A percentile compares a stretch with the other conserved stretches of the same genome.
These are phyloP conservation scores for Pagrus major DNA, from an alignment of 2,113 vertebrate species.

Conservation along the genomic window DNA sequence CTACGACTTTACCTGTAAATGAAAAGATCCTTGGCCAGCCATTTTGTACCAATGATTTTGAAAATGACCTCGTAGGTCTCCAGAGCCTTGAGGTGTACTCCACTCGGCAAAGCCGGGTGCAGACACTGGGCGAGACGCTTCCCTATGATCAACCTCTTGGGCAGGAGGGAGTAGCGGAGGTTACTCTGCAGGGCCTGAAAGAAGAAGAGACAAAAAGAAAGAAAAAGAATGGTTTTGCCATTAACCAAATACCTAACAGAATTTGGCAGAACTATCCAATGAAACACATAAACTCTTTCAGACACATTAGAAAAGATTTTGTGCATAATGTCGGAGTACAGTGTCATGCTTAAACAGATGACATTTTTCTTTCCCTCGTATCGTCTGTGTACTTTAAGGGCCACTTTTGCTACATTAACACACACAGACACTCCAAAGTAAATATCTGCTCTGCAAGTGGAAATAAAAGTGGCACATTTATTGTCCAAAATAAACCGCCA, in stretches of 20 bases:
- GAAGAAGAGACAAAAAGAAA: not conserved
- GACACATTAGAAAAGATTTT: not conserved
- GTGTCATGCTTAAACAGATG: not conserved
- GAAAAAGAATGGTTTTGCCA: not conserved
- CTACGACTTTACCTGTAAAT: constrained; percentile 87
- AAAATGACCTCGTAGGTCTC: constrained; percentile 99
- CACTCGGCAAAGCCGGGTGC: constrained; percentile 96
- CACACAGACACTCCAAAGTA: constrained; percentile 50
- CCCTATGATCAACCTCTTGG: constrained; percentile 92
- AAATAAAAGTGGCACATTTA: constrained; percentile 20
- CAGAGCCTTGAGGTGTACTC: constrained; percentile 96
- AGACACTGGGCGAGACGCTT: constrained; percentile 96
- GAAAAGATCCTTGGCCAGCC: constrained; percentile 93
- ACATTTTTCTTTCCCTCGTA: not conserved
- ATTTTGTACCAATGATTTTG: constrained; percentile 97
- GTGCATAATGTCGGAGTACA: not conserved
- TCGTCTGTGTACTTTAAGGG: not conserved
- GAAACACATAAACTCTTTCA: not conserved
- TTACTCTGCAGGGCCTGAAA: constrained; percentile 96
- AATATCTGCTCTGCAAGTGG: constrained; percentile 39
- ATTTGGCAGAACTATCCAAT: not conserved
- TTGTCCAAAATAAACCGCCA: constrained; percentile 7
- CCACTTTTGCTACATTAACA: not conserved
- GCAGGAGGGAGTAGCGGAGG: constrained; percentile 94
- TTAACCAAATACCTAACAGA: not conserved